Evolutionary conservation across 2,113 vertebrate genomes (phyloP).

Genomic region (Carettochelys insculpta): DNA sequence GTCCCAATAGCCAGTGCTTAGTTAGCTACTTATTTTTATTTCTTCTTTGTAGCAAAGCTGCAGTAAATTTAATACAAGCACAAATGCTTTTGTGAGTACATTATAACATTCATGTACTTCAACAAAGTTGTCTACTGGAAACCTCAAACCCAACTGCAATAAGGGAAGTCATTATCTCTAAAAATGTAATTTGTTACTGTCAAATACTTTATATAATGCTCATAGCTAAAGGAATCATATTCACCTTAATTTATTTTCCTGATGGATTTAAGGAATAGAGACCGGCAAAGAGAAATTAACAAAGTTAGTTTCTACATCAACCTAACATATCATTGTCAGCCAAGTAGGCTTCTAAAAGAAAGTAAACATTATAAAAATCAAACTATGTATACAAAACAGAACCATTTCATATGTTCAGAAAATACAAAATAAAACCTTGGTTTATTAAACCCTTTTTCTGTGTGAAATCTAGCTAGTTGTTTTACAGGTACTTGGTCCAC

Average conservation of each 20-base stretch:
- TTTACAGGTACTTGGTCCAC: not conserved
- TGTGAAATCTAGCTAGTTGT: not conserved
- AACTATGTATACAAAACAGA: not conserved
- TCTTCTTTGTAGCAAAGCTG: not conserved
- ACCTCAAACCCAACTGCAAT: not conserved
- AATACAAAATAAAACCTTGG: not conserved
- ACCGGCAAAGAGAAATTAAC: conserved; percentile 29
- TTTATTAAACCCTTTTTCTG: not conserved
- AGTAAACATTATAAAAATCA: not conserved
- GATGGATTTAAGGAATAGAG: conserved; percentile 9
- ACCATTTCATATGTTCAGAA: not conserved
- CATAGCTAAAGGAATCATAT: conserved; percentile 30
- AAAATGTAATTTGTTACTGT: not conserved
- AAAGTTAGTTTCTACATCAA: conserved; percentile 25
- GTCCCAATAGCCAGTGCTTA: not conserved
- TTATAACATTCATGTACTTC: too few species aligned
- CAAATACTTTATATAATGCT: not conserved
- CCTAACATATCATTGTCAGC: conserved; percentile 18
- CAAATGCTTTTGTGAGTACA: not conserved
- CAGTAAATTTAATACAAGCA: not conserved
- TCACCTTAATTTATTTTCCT: conserved; percentile 20
- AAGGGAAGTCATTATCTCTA: not conserved
- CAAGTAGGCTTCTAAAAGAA: conserved; percentile 12
- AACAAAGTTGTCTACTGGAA: too few species aligned
- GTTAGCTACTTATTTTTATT: not conserved